Base-by-base conservation (phyloP, 2,113 vertebrate species). In the Regulus satrapa region DNA sequence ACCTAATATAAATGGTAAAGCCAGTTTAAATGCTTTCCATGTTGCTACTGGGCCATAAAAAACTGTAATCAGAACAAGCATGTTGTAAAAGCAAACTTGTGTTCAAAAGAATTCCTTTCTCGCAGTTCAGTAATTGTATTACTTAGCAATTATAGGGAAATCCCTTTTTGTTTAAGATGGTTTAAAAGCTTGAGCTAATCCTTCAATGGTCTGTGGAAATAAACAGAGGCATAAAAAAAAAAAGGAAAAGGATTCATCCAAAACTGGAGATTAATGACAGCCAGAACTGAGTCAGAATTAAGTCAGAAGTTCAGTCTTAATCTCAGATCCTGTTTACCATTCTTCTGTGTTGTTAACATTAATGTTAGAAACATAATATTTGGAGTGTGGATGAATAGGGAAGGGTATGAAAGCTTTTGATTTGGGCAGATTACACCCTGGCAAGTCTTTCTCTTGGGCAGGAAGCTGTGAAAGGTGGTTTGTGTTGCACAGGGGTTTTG, bases 131-230 rank as follows among this genome's bases (percentile, higher is more conserved):
- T 92, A 94, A 81, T 81, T 86, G 62, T 94, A 93, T 95, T 88
- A 75, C 56, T 97, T 88, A 75, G 36, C 78, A 94, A 80, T 91
- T 89, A 89, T 13, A 89, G 28, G n/a, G 55, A 97, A 96, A 95
- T 94, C 91, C 63, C 59, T 86, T 94, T 92, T 95, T 81, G 51
- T 92, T 96, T 90, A 71, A 73, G 92, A 86, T 36, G 73, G 55
- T 79, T 94, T 89, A 92, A 86, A 89, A 94, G 83, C 83, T 86
- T 48, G 46, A 81, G 80, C 64, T 95, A 94, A 94, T 96, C 83
- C 86, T 81, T 86, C 64, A 78, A 12, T 80, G 52, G 59, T 81
- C 78, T 83, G 55, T 91, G 76, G 73, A 94, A 94, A 94, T 84
- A 92, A 92, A 88, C 9, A 2, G 5, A 82, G 38, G 71, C 46